Evolutionary conservation across 2,113 vertebrate genomes (phyloP).

Genomic region (Cepphus grylle): DNA sequence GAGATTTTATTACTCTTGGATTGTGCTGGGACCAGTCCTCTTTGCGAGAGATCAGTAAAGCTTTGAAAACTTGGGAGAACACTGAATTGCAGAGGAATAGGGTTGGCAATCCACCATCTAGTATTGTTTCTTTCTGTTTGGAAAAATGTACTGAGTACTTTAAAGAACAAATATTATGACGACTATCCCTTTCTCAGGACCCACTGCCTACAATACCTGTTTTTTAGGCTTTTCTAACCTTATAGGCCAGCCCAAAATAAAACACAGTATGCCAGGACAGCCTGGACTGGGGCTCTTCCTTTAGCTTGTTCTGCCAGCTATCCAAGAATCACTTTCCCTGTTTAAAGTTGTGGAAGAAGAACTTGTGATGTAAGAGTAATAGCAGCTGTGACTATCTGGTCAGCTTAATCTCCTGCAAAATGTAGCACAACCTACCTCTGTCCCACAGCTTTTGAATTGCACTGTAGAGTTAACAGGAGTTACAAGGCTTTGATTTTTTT

Average conservation of each 20-base stretch:
- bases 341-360: not conserved
- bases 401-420: not conserved
- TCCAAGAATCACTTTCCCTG: not conserved
- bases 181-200: not conserved
- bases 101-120: not conserved
- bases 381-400: not conserved
- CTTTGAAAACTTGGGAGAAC: not conserved
- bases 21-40: not conserved
- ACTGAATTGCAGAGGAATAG: not conserved
- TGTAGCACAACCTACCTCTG: not conserved
- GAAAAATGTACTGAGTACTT: not conserved
- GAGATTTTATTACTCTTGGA: not conserved
- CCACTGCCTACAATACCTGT: not conserved
- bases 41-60: accelerated
- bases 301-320: not conserved
- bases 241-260: not conserved
- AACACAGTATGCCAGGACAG: accelerated
- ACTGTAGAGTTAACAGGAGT: not conserved
- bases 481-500: no score
- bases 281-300: not conserved
- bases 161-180: not conserved
- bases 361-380: not conserved
- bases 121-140: not conserved
- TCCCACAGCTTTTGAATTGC: not conserved
- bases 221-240: not conserved